phyloP scores from a whole-genome alignment of 2,888 invertebrate genomes.

The Yponomeuta cagnagella region DNA sequence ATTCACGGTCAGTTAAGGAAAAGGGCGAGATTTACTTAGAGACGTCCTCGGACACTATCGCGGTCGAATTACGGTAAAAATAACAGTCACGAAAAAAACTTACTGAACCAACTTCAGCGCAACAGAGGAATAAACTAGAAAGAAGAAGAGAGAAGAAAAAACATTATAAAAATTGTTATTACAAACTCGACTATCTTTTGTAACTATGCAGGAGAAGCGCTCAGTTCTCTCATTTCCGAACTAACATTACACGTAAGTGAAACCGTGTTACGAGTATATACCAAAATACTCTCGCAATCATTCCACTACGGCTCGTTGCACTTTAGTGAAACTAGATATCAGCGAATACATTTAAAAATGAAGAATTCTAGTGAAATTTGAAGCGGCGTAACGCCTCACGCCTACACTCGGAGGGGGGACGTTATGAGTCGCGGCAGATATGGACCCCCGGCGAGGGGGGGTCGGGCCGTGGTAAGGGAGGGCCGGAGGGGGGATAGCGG shows the following conservation, averaged over 20 bases:
- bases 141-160: no score
- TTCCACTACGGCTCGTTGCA: not conserved
- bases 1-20: not conserved
- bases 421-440: slow-evolving; percentile 24
- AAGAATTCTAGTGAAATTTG: slow-evolving; percentile 23
- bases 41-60: not conserved
- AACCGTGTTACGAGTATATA: no score
- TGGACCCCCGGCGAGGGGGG: slow-evolving; percentile 22
- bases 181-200: no score
- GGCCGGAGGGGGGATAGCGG: slow-evolving; percentile 24
- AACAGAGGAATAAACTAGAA: no score
- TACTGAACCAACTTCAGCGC: no score
- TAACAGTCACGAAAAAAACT: not conserved
- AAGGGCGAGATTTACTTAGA: not conserved
- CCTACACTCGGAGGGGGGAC: slow-evolving; percentile 22
- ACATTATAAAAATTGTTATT: no score
- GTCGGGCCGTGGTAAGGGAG: slow-evolving; percentile 20
- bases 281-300: not conserved
- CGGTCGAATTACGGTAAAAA: not conserved
- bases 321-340: not conserved
- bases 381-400: slow-evolving; percentile 31
- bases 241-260: not conserved
- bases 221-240: not conserved
- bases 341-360: slow-evolving; percentile 12
- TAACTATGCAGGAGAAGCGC: no score